A percentile compares a stretch with the other conserved stretches of the same genome.
phyloP scores from a whole-genome alignment of 2,797 vertebrate species.

The Crypturellus tataupa region DNA sequence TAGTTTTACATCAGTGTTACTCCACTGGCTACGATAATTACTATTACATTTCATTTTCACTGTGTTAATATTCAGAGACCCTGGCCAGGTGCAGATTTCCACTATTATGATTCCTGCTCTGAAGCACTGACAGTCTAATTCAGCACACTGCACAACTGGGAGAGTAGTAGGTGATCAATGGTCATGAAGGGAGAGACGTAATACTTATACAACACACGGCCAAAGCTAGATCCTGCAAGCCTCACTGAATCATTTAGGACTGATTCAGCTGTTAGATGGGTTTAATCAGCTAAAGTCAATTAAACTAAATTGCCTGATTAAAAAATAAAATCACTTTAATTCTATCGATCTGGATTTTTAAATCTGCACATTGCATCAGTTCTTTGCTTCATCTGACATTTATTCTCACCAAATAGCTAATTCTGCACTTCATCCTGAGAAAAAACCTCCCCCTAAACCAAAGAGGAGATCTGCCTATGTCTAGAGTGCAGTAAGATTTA shows the following conservation, averaged over 20 bases:
- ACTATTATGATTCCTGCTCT: not conserved
- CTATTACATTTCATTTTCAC: not conserved
- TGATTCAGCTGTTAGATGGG: not conserved
- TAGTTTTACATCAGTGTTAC: not conserved
- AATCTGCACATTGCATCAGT: not conserved
- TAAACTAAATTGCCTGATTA: not conserved
- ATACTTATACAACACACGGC: not conserved
- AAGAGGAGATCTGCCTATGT: not conserved
- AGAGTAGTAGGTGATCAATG: not conserved
- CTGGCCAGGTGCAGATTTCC: not conserved
- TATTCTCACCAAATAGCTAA: not conserved
- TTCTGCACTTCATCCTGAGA: not conserved
- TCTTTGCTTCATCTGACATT: not conserved
- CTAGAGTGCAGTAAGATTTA: not conserved
- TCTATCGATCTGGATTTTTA: not conserved
- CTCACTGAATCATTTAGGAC: not conserved
- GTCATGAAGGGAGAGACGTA: not conserved
- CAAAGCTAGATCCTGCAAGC: not conserved
- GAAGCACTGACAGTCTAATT: not conserved
- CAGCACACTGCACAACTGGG: accelerated
- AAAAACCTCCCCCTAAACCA: not conserved
- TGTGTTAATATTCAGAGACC: not conserved
- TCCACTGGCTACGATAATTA: not conserved
- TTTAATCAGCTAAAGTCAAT: not conserved
- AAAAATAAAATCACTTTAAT: not conserved